These are phyloP conservation scores for Lophochroa leadbeateri DNA, from an alignment of 2,113 vertebrate species.

Conservation along the genomic window DNA sequence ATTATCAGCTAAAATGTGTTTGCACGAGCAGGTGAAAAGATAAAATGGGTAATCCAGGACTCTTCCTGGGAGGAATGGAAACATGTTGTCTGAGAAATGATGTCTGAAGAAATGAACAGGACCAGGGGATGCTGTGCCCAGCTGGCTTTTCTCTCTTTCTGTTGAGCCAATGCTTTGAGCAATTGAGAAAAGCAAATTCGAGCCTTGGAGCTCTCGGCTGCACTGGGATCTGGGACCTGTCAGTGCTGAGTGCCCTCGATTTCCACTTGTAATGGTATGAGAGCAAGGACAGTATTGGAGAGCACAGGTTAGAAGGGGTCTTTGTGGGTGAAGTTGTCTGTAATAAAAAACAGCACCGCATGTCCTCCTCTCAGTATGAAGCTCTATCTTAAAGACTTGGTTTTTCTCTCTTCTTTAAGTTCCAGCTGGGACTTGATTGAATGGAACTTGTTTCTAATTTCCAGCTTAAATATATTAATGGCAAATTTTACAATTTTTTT, in stretches of 20 bases:
- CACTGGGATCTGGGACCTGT: not conserved
- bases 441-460: not conserved
- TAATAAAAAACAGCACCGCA: not conserved
- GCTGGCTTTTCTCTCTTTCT: not conserved
- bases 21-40: not conserved
- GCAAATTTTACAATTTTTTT: not conserved
- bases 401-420: not conserved
- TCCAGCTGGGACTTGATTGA: not conserved
- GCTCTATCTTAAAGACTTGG: not conserved
- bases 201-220: not conserved
- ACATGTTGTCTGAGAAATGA: not conserved
- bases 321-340: not conserved
- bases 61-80: not conserved
- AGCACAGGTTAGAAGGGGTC: not conserved
- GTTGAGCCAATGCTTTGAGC: not conserved
- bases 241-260: not conserved
- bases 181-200: not conserved
- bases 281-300: not conserved
- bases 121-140: not conserved
- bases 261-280: not conserved
- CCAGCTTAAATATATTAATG: slow-evolving; percentile 13
- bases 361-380: not conserved
- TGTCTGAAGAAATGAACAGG: not conserved
- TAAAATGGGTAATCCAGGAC: not conserved
- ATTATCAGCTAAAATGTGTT: not conserved